phyloP scores from a whole-genome alignment of 1,140 invertebrate genomes.

The Colletes gigas region DNA sequence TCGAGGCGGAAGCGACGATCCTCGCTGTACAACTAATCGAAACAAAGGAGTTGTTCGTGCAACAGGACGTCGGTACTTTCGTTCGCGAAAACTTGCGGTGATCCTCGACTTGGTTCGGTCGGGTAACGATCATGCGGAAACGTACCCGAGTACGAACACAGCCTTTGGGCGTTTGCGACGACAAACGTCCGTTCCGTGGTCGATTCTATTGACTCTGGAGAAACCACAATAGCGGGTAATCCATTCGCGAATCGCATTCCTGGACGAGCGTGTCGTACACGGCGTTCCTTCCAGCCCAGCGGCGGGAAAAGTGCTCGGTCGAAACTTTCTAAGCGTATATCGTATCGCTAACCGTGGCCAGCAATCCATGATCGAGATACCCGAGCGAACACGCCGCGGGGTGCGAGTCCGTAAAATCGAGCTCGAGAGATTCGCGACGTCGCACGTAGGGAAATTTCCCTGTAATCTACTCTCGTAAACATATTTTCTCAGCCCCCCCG shows the following conservation, averaged over 20 bases:
- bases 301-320: constrained; percentile 70
- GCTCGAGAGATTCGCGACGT: not conserved
- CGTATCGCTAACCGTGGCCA: constrained; percentile 58
- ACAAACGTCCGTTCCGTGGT: not conserved
- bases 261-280: constrained; percentile 40
- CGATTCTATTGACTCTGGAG: not conserved
- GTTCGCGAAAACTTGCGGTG: not conserved
- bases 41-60: constrained; percentile 57
- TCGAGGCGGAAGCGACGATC: constrained; percentile 62
- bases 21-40: constrained; percentile 47
- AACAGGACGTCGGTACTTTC: constrained; percentile 29
- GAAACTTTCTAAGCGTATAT: constrained; percentile 74
- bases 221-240: constrained; percentile 12
- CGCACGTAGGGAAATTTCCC: too few species aligned
- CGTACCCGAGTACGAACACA: not conserved
- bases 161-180: not conserved
- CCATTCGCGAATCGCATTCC: constrained; percentile 39
- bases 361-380: not conserved
- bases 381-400: not conserved
- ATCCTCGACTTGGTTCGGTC: too few species aligned
- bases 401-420: constrained; percentile 11
- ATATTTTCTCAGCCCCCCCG: too few species aligned
- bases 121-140: not conserved
- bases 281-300: constrained; percentile 21
- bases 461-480: too few species aligned